Conservation (phyloP, 2,888 invertebrate genomes). For the Luperina testacea region DNA sequence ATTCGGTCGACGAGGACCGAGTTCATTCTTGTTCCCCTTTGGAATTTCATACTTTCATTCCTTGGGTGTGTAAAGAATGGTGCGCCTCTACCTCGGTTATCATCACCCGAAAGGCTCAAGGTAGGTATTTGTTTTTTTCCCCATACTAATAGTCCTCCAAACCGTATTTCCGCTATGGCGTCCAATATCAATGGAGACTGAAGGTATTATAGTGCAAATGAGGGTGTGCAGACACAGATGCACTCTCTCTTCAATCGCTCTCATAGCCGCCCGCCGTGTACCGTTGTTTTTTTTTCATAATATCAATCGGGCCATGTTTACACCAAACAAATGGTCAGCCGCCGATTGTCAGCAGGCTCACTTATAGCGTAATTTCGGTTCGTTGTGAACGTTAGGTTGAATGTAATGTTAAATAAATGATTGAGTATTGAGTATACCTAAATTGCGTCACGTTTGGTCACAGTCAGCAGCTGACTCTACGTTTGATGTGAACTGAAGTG, state of each 20-base stretch:
- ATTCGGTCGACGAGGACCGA: neutral
- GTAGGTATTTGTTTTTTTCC: slow-evolving; percentile 67
- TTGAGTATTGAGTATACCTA: neutral
- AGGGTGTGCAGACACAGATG: neutral
- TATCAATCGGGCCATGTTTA: neutral
- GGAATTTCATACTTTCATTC: slow-evolving; percentile 76
- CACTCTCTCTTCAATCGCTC: neutral
- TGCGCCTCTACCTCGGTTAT: slow-evolving; percentile 61
- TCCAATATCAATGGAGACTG: too few species aligned
- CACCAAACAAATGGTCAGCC: too few species aligned
- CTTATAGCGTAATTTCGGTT: too few species aligned
- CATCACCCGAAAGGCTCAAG: slow-evolving; percentile 64
- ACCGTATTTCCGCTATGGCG: too few species aligned
- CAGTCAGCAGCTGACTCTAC: neutral
- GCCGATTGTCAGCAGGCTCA: neutral
- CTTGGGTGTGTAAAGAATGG: slow-evolving; percentile 75
- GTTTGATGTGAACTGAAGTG: neutral
- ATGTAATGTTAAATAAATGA: too few species aligned
- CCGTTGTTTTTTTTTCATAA: neutral
- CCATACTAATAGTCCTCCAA: neutral
- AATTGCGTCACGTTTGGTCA: neutral
- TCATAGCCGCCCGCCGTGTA: neutral
- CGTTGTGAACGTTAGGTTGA: neutral
- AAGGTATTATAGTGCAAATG: neutral
- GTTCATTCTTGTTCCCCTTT: slow-evolving; percentile 61